Conservation (phyloP, 2,888 invertebrate species). For the Meghimatium bilineatum region DNA sequence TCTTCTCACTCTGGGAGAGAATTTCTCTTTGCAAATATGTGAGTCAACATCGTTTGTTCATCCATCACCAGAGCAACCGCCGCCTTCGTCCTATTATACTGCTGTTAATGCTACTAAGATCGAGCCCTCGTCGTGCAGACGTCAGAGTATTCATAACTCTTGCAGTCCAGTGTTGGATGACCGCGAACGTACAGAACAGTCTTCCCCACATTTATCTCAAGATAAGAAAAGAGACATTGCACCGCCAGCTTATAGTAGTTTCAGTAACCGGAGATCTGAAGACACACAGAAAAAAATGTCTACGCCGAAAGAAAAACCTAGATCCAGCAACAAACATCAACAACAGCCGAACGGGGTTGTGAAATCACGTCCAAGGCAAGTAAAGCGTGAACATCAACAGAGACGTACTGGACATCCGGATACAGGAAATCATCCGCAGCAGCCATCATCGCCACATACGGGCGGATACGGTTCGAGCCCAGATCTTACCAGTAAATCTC, state of each 20-base stretch:
- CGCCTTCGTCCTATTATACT: slow-evolving; percentile 27
- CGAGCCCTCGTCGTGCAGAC: slow-evolving; percentile 25
- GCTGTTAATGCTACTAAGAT: slow-evolving; percentile 1
- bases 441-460: slow-evolving; percentile 6
- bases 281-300: slow-evolving; percentile 27
- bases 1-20: slow-evolving; percentile 9
- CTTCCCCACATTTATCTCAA: background rate
- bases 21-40: slow-evolving; percentile 29
- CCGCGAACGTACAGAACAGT: background rate
- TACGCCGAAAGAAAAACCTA: slow-evolving; percentile 6
- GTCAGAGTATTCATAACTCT: slow-evolving; percentile 36
- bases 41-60: slow-evolving; percentile 46
- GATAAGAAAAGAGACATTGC: slow-evolving; percentile 6
- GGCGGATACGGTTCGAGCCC: slow-evolving; percentile 43
- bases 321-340: slow-evolving; percentile 18
- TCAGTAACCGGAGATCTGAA: background rate
- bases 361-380: slow-evolving; percentile 44
- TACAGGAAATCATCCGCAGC: background rate
- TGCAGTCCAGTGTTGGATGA: slow-evolving; percentile 18
- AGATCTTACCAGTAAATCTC: slow-evolving; percentile 35
- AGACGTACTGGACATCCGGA: slow-evolving; percentile 28
- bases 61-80: slow-evolving; percentile 22
- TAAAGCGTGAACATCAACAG: slow-evolving; percentile 48
- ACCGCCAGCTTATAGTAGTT: slow-evolving; percentile 21
- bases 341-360: slow-evolving; percentile 28